Evolutionary conservation across 23 tunicate genomes (phyloP).

Genomic region (Trididemnum clinides): DNA sequence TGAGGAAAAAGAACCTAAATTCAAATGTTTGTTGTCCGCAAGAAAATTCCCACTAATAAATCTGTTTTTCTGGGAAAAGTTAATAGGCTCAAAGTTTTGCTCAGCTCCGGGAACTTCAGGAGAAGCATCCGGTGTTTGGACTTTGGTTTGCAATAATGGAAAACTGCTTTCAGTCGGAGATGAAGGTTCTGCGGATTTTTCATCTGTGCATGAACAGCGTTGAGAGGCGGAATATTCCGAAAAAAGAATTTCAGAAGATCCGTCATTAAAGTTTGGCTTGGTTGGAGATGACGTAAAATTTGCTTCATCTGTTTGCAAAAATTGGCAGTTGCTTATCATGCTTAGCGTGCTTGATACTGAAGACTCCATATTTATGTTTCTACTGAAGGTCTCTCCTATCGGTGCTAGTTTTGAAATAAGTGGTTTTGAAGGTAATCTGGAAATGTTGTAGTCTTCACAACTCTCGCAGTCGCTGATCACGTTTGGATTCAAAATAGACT

Average conservation of each 20-base stretch:
- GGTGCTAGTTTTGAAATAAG: slow-evolving; percentile 42
- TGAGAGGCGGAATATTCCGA: background rate
- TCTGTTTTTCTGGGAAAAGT: background rate
- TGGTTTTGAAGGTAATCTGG: background rate
- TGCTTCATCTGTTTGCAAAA: background rate
- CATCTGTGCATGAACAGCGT: background rate
- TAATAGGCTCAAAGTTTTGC: background rate
- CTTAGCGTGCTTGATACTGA: background rate
- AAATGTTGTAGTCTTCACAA: background rate
- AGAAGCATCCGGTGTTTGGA: background rate
- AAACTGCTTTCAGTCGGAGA: background rate
- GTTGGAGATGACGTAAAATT: background rate
- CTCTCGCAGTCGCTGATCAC: slow-evolving; percentile 47
- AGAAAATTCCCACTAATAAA: background rate
- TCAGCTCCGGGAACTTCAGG: background rate
- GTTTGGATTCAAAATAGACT: slow-evolving; percentile 46
- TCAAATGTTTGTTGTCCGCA: background rate
- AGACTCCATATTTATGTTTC: background rate
- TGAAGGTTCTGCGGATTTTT: background rate
- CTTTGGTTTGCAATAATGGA: background rate
- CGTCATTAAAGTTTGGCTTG: background rate
- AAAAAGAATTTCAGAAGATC: background rate
- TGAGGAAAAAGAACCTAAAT: background rate
- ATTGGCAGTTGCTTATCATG: background rate
- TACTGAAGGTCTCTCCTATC: slow-evolving; percentile 59